phyloP scores from a whole-genome alignment of 2,888 invertebrate species.

The Heliconius aoede region DNA sequence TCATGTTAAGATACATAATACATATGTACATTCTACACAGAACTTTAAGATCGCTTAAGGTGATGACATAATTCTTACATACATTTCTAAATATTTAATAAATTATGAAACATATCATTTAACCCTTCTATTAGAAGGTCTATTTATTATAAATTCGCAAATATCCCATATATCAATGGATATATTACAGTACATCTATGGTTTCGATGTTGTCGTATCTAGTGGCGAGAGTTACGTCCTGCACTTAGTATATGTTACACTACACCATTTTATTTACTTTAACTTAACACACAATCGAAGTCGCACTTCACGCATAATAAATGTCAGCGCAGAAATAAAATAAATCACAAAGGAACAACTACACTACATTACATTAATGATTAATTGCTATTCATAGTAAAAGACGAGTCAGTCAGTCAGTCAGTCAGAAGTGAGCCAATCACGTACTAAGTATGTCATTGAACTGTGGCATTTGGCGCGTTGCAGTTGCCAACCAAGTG shows the following conservation, averaged over 20 bases:
- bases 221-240: too few relatives aligned
- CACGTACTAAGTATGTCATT: conserved; percentile 49
- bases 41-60: conserved; percentile 17
- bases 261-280: too few relatives aligned
- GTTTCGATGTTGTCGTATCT: too few relatives aligned
- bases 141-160: not conserved
- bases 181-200: too few relatives aligned
- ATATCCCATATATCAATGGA: too few relatives aligned
- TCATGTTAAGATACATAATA: conserved; percentile 17
- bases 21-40: conserved; percentile 6
- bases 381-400: conserved; percentile 32
- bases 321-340: not conserved
- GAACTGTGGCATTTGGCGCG: conserved; percentile 68
- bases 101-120: not conserved
- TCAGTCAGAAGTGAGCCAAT: conserved; percentile 40
- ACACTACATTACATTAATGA: conserved; percentile 25
- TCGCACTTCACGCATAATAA: too few relatives aligned
- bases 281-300: too few relatives aligned
- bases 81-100: not conserved
- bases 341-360: not conserved
- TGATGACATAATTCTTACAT: conserved; percentile 7
- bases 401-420: conserved; percentile 39
- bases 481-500: conserved; percentile 55
- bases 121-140: not conserved
- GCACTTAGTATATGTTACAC: too few relatives aligned